phyloP scores from a whole-genome alignment of 2,113 vertebrate genomes.

The Lepus timidus region DNA sequence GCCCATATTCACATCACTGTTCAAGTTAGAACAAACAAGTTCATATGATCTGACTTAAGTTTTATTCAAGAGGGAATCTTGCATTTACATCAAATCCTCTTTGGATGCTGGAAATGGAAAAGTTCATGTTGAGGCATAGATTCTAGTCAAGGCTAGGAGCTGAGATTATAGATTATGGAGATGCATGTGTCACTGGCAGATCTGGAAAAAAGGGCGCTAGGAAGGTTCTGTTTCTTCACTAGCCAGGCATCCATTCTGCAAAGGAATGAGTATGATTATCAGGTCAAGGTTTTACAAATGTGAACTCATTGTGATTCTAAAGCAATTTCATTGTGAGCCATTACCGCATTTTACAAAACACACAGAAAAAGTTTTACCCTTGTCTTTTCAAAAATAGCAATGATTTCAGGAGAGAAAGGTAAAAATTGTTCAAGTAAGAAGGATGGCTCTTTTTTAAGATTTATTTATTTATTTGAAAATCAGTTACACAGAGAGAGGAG shows the following conservation, averaged over 20 bases:
- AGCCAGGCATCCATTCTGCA: background rate
- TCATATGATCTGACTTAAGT: background rate
- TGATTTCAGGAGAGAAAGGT: background rate
- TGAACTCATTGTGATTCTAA: conserved; percentile 1
- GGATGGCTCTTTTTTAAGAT: background rate
- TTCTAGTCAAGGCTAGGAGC: background rate
- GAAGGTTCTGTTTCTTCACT: background rate
- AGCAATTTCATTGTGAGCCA: conserved; percentile 16
- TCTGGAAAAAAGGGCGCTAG: background rate
- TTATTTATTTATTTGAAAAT: too few species aligned
- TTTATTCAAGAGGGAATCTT: background rate
- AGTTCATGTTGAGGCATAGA: background rate
- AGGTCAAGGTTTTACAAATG: background rate
- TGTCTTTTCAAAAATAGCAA: background rate
- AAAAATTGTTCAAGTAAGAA: background rate
- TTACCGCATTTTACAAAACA: conserved; percentile 38
- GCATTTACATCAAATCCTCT: background rate
- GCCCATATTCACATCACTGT: background rate
- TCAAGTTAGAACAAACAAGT: background rate
- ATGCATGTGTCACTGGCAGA: background rate
- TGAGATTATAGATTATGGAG: background rate
- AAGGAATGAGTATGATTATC: background rate
- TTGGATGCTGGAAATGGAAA: background rate
- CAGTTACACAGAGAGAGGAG: too few species aligned
- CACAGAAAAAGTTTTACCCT: background rate